Conservation (phyloP, 1,140 invertebrate genomes). For the Alviniconcha marisindica region DNA sequence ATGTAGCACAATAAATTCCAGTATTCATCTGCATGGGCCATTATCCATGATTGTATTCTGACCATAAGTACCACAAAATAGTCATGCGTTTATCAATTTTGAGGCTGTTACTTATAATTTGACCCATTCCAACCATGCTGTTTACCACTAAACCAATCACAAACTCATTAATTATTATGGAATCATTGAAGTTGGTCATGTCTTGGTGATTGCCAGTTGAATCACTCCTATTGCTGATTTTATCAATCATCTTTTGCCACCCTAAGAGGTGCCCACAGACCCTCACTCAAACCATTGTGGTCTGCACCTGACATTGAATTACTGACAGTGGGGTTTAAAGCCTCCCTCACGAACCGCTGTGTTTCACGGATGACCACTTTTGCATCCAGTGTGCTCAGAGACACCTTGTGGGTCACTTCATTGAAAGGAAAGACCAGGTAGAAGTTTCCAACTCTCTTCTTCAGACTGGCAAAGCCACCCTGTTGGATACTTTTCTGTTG, state of each 20-base stretch:
- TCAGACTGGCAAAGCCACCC: background rate
- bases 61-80: too few species aligned
- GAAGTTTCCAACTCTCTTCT: constrained; percentile 60
- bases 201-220: too few species aligned
- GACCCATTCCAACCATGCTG: too few species aligned
- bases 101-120: too few species aligned
- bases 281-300: background rate
- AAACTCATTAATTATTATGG: too few species aligned
- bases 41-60: too few species aligned
- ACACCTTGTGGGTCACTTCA: constrained; percentile 60
- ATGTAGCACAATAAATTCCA: too few species aligned
- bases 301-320: background rate
- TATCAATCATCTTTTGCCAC: background rate
- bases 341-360: constrained; percentile 58
- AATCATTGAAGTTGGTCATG: too few species aligned
- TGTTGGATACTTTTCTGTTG: background rate
- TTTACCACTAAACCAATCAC: too few species aligned
- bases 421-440: constrained; percentile 72
- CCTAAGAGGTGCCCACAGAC: background rate
- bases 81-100: too few species aligned
- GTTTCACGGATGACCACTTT: constrained; percentile 62
- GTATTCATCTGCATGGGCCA: too few species aligned
- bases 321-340: background rate
- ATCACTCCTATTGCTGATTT: too few species aligned
- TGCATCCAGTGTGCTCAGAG: constrained; percentile 57